Evolutionary conservation across 2,797 vertebrate genomes (phyloP).

Genomic region (Pangasius mekongensis): DNA sequence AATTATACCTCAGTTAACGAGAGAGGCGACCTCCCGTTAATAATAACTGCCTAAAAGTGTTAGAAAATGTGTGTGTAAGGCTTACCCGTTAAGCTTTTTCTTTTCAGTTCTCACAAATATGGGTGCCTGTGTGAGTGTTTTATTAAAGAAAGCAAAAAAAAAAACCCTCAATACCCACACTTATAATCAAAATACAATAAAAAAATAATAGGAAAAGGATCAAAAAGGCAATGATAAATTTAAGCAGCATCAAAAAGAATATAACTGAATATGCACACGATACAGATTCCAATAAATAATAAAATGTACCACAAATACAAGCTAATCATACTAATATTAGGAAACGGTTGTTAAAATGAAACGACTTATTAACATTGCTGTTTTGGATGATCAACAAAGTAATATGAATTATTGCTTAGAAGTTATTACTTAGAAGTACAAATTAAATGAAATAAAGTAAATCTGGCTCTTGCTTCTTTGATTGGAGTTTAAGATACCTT

Average conservation of each 20-base stretch:
- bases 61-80: not conserved
- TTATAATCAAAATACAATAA: not conserved
- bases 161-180: not conserved
- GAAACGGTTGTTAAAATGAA: too few species aligned
- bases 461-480: not conserved
- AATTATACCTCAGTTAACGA: conserved; percentile 38
- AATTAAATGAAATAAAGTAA: not conserved
- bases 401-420: not conserved
- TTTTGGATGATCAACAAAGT: not conserved
- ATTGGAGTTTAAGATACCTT: not conserved
- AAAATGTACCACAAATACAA: not conserved
- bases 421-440: not conserved
- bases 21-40: conserved; percentile 13
- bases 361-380: too few species aligned
- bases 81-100: not conserved
- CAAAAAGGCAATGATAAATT: not conserved
- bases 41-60: conserved; percentile 12
- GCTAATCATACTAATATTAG: not conserved
- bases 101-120: conserved; percentile 4
- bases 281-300: not conserved
- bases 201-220: not conserved
- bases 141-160: not conserved
- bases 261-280: not conserved
- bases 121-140: not conserved
- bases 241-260: not conserved